phyloP scores from a whole-genome alignment of 1,140 invertebrate species.

The Pseudomyrmex concolor region DNA sequence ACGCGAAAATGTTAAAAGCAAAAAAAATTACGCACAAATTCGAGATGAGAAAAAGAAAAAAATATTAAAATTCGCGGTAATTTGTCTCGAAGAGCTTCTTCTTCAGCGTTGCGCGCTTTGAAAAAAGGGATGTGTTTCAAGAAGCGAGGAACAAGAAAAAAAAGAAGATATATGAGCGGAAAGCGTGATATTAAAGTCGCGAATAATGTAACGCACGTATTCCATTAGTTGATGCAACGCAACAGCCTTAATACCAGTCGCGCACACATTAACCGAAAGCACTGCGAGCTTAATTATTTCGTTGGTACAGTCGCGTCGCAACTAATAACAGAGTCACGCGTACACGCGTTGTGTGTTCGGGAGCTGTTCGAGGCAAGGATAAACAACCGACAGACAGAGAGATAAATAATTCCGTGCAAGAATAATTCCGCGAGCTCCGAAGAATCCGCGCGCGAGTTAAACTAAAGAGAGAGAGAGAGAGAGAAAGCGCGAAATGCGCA shows the following conservation, averaged over 20 bases:
- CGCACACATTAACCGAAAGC: not conserved
- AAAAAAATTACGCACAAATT: too few species aligned
- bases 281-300: slow-evolving; percentile 35
- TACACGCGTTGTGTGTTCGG: not conserved
- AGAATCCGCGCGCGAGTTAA: slow-evolving; percentile 17
- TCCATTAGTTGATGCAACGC: slow-evolving; percentile 12
- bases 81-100: too few species aligned
- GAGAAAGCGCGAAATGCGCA: slow-evolving; percentile 12
- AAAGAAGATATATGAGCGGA: not conserved
- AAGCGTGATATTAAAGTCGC: not conserved
- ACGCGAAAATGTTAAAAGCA: too few species aligned
- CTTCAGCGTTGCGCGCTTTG: too few species aligned
- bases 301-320: not conserved
- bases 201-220: not conserved
- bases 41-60: too few species aligned
- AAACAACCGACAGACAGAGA: slow-evolving; percentile 3
- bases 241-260: not conserved
- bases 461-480: not conserved
- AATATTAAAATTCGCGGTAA: too few species aligned
- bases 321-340: slow-evolving; percentile 10
- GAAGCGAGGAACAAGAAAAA: too few species aligned
- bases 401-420: slow-evolving; percentile 21
- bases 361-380: not conserved
- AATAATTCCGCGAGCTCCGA: slow-evolving; percentile 27
- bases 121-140: too few species aligned